Percentiles rank a stretch among this genome's conserved stretches.
These are phyloP conservation scores for Himantopus leucocephalus DNA, from an alignment of 2,113 vertebrate species.

Conservation along the genomic window DNA sequence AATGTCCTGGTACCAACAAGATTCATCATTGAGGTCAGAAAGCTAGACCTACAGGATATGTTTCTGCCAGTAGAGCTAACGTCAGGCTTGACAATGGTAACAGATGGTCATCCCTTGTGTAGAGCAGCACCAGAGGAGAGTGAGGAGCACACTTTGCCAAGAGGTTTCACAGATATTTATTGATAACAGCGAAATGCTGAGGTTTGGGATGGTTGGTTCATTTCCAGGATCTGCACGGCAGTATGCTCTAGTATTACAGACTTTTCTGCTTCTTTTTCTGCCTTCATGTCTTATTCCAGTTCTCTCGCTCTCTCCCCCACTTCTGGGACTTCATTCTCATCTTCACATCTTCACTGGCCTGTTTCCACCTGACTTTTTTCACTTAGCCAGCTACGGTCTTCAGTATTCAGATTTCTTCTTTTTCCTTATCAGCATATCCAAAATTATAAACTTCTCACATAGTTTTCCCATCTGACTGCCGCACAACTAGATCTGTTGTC, in stretches of 20 bases:
- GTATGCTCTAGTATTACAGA: neutral
- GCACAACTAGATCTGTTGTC: neutral
- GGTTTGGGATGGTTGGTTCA: neutral
- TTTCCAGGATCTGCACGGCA: conserved; percentile 10
- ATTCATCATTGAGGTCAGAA: neutral
- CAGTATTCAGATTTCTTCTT: conserved; percentile 4
- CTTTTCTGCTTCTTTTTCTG: neutral
- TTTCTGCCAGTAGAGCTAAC: neutral
- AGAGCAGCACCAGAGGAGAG: neutral
- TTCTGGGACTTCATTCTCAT: conserved; percentile 33
- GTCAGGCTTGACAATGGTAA: neutral
- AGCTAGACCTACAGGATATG: neutral
- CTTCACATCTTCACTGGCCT: conserved; percentile 47
- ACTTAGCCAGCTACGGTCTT: neutral
- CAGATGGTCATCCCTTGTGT: neutral
- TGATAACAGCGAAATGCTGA: neutral
- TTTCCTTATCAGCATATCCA: conserved; percentile 21
- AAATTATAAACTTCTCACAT: neutral
- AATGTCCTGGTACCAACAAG: neutral
- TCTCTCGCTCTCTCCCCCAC: neutral
- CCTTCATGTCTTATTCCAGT: neutral
- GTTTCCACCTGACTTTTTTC: conserved; percentile 32
- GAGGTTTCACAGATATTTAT: conserved; percentile 25
- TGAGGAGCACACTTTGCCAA: neutral
- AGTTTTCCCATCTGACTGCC: conserved; percentile 14